Evolutionary conservation across 2,888 invertebrate genomes (phyloP).

Genomic region (Caenorhabditis uteleia): DNA sequence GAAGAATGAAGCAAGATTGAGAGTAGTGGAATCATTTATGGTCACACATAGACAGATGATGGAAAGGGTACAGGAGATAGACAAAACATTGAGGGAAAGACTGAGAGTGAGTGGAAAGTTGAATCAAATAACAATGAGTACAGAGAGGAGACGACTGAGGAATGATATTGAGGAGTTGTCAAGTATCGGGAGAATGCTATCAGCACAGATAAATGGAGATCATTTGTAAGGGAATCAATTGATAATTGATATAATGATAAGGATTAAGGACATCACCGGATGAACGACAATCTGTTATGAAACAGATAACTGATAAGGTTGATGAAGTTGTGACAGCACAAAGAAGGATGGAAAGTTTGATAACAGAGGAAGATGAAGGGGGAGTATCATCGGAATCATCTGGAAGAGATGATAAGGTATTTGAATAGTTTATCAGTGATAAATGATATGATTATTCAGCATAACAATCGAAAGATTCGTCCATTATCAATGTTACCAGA

Average conservation of each 20-base stretch:
- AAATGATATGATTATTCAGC: neutral
- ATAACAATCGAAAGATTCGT: constrained; percentile 11
- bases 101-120: constrained; percentile 18
- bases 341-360: constrained; percentile 43
- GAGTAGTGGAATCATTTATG: constrained; percentile 49
- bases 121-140: constrained; percentile 22
- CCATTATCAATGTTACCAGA: constrained; percentile 31
- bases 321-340: constrained; percentile 37
- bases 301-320: constrained; percentile 39
- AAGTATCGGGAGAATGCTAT: constrained; percentile 46
- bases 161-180: constrained; percentile 47
- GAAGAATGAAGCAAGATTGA: constrained; percentile 48
- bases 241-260: neutral
- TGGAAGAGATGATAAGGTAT: constrained; percentile 15
- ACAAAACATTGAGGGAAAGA: constrained; percentile 30
- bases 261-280: constrained; percentile 33
- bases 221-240: constrained; percentile 18
- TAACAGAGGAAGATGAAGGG: constrained; percentile 21
- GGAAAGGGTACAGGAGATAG: constrained; percentile 38
- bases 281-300: constrained; percentile 40
- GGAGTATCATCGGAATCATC: constrained; percentile 18
- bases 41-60: constrained; percentile 47
- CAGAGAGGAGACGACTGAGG: constrained; percentile 38
- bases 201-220: constrained; percentile 49
- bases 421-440: too few relatives aligned